Base-by-base conservation (phyloP, 2,797 vertebrate genomes). In the Acanthornis magna region DNA sequence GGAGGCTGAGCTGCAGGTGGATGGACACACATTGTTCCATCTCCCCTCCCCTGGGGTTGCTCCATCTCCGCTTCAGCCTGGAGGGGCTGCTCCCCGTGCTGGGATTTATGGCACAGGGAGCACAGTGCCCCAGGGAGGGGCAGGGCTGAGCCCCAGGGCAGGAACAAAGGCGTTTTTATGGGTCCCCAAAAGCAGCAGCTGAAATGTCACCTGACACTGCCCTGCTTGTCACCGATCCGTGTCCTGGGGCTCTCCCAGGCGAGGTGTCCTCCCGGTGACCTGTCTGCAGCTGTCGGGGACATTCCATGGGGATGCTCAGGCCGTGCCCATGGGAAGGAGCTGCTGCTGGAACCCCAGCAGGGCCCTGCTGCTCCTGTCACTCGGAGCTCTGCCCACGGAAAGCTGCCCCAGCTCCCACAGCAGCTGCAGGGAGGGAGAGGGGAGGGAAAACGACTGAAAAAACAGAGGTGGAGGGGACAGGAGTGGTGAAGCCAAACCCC, bases 291-390 rank as follows among this genome's bases (percentile, higher is more conserved):
- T 94, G 88, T 14, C 43, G 80, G 71, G 13, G 58, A 13, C 55
- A 43, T 82, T 82, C 90, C 38, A 30, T 2, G 32, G 29, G 72
- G 16, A 11, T 19, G 27, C 63, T n/a, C n/a, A 1, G 19, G 47
- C n/a, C 10, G 4, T 6, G 48, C 38, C 16, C 29, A 2, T 3
- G 8, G 67, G 42, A 58, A 18, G 70, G 62, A 29, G 19, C 30
- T 86, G 70, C 70, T 55, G 54, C 6, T 72, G 67, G 54, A 50
- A 45, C 11, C 0, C 4, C 73, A 90, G 80, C 5, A 15, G 76
- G 67, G 68, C 26, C 18, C 53, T 0, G 1, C 47, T 38, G 72
- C 47, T 48, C 19, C 81, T 9, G 14, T 47, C 0, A 3, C 22
- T 62, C 1, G 0, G n/a, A 42, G 54, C 20, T 36, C 10, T 10